phyloP scores from a whole-genome alignment of 2,797 vertebrate species.

The Masticophis lateralis region DNA sequence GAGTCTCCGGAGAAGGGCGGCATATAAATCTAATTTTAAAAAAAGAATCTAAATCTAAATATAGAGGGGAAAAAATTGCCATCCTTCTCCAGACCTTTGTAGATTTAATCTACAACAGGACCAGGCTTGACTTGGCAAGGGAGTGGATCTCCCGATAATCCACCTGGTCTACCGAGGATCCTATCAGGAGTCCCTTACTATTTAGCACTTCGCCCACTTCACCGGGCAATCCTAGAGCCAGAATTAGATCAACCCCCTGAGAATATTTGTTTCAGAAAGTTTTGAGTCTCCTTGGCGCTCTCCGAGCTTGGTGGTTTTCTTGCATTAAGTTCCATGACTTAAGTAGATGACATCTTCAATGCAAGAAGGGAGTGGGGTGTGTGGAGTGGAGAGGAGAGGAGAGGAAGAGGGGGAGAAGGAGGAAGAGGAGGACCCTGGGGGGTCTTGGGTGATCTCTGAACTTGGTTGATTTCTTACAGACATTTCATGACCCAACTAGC shows the following conservation, averaged over 20 bases:
- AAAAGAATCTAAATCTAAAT: too few relatives aligned
- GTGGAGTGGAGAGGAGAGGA: too few relatives aligned
- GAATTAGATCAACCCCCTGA: not conserved
- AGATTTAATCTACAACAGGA: accelerated
- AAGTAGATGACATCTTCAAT: not conserved
- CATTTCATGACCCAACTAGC: too few relatives aligned
- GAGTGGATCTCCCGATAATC: not conserved
- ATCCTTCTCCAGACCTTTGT: not conserved
- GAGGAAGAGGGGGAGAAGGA: too few relatives aligned
- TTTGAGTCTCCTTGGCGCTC: not conserved
- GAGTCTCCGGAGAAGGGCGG: too few relatives aligned
- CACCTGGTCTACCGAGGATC: not conserved
- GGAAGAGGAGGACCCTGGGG: too few relatives aligned
- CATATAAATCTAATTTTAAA: too few relatives aligned
- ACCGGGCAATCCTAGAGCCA: too few relatives aligned
- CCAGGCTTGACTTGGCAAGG: not conserved
- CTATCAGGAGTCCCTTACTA: too few relatives aligned
- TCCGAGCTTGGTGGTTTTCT: not conserved
- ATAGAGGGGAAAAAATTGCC: not conserved
- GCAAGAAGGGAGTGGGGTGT: too few relatives aligned
- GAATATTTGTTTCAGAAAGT: not conserved
- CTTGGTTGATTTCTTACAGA: too few relatives aligned
- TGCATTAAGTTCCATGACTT: too few relatives aligned
- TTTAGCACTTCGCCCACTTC: not conserved
- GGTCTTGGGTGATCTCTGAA: not conserved